Conservation (phyloP, 1,140 invertebrate species). For the Drosophila guanche region DNA sequence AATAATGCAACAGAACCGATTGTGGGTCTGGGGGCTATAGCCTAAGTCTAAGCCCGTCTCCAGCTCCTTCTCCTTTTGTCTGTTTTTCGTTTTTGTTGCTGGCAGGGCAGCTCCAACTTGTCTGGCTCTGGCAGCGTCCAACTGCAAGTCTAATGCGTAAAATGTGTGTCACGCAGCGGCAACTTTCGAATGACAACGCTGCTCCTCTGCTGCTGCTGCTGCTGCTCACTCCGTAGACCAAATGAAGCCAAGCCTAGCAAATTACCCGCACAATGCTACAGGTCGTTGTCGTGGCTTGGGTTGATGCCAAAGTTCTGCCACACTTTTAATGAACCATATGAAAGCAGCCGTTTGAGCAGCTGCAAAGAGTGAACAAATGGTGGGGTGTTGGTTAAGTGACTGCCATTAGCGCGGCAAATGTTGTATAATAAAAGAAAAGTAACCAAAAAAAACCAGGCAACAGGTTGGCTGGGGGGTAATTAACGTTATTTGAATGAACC, state of each 20-base stretch:
- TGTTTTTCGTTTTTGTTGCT: slow-evolving; percentile 6
- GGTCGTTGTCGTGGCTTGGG: slow-evolving; percentile 37
- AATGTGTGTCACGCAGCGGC: slow-evolving; percentile 78
- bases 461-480: slow-evolving; percentile 24
- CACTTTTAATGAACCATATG: slow-evolving; percentile 73
- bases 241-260: slow-evolving; percentile 55
- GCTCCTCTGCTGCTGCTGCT: slow-evolving; percentile 39
- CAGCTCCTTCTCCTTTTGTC: not conserved
- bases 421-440: slow-evolving; percentile 25
- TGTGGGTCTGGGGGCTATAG: slow-evolving; percentile 2
- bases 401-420: slow-evolving; percentile 36
- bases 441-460: slow-evolving; percentile 24
- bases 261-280: slow-evolving; percentile 73
- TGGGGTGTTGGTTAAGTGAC: slow-evolving; percentile 18
- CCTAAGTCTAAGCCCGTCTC: not conserved
- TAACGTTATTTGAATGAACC: slow-evolving; percentile 38
- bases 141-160: slow-evolving; percentile 62
- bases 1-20: slow-evolving; percentile 57
- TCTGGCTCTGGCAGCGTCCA: slow-evolving; percentile 20
- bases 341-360: slow-evolving; percentile 33
- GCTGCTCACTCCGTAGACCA: slow-evolving; percentile 38
- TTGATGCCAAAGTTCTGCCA: slow-evolving; percentile 69
- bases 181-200: slow-evolving; percentile 79
- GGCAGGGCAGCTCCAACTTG: slow-evolving; percentile 26
- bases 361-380: slow-evolving; percentile 31